Percentiles rank a stretch among this genome's conserved stretches.
phyloP scores from a whole-genome alignment of 2,888 invertebrate genomes.

The Tachina lurida region DNA sequence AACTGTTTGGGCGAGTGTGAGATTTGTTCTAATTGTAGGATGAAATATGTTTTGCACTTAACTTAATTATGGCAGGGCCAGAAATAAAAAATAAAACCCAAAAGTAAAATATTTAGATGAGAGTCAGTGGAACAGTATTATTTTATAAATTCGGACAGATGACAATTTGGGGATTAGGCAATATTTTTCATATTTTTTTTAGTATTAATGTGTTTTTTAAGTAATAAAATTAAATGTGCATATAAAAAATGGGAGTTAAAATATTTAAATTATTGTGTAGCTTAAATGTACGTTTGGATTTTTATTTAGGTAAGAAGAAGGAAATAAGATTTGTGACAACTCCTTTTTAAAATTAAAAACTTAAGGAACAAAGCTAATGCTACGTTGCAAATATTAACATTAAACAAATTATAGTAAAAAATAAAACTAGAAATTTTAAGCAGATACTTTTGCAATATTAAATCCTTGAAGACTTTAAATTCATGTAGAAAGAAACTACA shows the following conservation, averaged over 20 bases:
- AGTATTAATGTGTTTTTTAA: not conserved
- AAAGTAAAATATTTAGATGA: not conserved
- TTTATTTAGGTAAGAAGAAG: not conserved
- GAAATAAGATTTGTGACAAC: not conserved
- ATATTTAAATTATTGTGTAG: not conserved
- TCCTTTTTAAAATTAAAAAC: not conserved
- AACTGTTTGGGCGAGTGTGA: slow-evolving; percentile 60
- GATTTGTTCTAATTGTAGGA: slow-evolving; percentile 67
- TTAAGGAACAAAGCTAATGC: too few species aligned
- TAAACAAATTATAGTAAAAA: too few species aligned
- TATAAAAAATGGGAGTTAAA: not conserved
- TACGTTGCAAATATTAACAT: too few species aligned
- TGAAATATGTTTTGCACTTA: slow-evolving; percentile 72
- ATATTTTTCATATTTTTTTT: slow-evolving; percentile 5
- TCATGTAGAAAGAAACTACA: too few species aligned
- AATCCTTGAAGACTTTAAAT: too few species aligned
- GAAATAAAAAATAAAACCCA: slow-evolving; percentile 1
- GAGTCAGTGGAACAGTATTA: not conserved
- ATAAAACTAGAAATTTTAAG: too few species aligned
- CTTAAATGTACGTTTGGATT: not conserved
- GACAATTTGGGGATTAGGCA: slow-evolving; percentile 51
- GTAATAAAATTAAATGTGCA: slow-evolving; percentile 10
- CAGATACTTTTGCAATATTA: too few species aligned
- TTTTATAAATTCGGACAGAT: slow-evolving; percentile 49
- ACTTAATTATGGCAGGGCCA: slow-evolving; percentile 70